Percentiles rank a stretch among this genome's conserved stretches.
Evolutionary conservation across 2,888 invertebrate species (phyloP).

Genomic region (Cryptosula pallasiana): DNA sequence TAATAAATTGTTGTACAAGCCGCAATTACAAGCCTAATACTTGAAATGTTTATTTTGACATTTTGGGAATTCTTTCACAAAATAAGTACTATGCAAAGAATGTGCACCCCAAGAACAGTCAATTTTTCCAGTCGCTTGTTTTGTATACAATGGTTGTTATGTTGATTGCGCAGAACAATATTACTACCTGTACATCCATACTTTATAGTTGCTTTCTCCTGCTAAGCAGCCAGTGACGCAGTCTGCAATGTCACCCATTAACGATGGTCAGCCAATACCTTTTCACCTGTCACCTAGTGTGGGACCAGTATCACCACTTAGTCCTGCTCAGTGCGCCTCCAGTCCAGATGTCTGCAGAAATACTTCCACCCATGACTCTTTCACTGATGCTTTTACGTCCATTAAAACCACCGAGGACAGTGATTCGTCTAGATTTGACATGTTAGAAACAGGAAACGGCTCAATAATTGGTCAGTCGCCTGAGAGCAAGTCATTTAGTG

Average conservation of each 20-base stretch:
- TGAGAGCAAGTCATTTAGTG: not conserved
- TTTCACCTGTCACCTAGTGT: not conserved
- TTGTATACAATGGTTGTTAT: too few relatives aligned
- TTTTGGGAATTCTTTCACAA: too few relatives aligned
- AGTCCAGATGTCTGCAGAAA: not conserved
- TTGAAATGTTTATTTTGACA: too few relatives aligned
- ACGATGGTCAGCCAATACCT: not conserved
- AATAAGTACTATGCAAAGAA: too few relatives aligned
- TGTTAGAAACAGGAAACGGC: not conserved
- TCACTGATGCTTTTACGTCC: not conserved
- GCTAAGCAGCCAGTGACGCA: too few relatives aligned
- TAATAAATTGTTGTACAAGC: too few relatives aligned
- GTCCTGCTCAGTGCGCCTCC: not conserved
- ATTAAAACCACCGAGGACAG: slow-evolving; percentile 16
- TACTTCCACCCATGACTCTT: not conserved
- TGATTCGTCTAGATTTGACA: not conserved
- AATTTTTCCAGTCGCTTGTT: too few relatives aligned
- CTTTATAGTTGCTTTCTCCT: too few relatives aligned
- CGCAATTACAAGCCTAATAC: too few relatives aligned
- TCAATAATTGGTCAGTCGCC: not conserved
- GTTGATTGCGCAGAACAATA: too few relatives aligned
- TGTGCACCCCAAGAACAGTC: too few relatives aligned
- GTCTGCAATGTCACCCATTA: not conserved
- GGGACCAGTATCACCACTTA: not conserved
- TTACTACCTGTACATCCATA: too few relatives aligned